phyloP scores from a whole-genome alignment of 2,113 vertebrate genomes.

The Theristicus caerulescens region DNA sequence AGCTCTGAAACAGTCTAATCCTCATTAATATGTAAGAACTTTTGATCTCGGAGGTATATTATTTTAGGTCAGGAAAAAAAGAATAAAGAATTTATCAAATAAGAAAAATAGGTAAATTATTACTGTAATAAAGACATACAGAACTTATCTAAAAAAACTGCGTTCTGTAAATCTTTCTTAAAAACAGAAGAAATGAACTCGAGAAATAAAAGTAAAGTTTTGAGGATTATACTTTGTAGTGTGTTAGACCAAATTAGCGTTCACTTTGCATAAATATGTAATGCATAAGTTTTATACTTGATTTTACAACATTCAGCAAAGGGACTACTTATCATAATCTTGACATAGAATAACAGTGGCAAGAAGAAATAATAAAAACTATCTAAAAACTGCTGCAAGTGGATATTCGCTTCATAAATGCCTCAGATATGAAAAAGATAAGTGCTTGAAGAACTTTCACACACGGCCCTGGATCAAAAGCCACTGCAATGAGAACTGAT shows the following conservation, averaged over 20 bases:
- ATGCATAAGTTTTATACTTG: not conserved
- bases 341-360: not conserved
- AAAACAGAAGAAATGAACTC: not conserved
- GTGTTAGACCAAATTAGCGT: not conserved
- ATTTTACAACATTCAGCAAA: not conserved
- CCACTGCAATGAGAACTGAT: not conserved
- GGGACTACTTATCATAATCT: not conserved
- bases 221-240: not conserved
- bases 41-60: not conserved
- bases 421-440: not conserved
- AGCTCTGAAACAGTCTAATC: not conserved
- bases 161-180: not conserved
- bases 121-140: not conserved
- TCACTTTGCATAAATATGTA: not conserved
- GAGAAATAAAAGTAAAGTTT: not conserved
- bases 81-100: not conserved
- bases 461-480: not conserved
- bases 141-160: not conserved
- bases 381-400: not conserved
- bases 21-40: slow-evolving; percentile 25
- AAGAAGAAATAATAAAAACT: not conserved
- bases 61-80: not conserved
- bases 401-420: not conserved
- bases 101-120: not conserved
- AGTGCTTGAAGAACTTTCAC: not conserved